Percentiles rank a stretch among this genome's conserved stretches.
Evolutionary conservation across 2,888 invertebrate species (phyloP).

Genomic region (Monochamus alternatus): DNA sequence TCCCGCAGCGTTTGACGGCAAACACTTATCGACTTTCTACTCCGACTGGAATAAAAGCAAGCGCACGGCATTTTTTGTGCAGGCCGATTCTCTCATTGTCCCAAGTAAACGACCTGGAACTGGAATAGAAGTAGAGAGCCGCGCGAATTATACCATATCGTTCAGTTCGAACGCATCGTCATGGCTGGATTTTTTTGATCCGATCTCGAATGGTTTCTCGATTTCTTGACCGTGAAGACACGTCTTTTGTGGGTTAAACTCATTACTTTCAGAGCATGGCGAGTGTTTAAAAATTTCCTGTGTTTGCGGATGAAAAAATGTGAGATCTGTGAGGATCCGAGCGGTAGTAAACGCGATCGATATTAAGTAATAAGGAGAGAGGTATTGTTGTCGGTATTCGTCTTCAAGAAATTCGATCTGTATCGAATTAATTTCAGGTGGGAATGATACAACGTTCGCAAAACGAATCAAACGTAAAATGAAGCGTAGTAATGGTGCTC

Average conservation of each 20-base stretch:
- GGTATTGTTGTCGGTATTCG: background rate
- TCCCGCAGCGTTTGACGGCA: background rate
- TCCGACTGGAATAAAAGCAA: constrained; percentile 25
- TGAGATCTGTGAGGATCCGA: constrained; percentile 4
- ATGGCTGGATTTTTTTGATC: constrained; percentile 35
- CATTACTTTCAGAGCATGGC: constrained; percentile 31
- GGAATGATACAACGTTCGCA: background rate
- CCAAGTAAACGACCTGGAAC: constrained; percentile 44
- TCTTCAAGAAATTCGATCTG: background rate
- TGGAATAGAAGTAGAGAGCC: constrained; percentile 19
- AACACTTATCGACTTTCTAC: constrained; percentile 22
- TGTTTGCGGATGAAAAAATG: constrained; percentile 24
- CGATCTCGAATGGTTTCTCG: constrained; percentile 30
- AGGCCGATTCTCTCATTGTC: constrained; percentile 35
- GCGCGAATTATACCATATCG: constrained; percentile 24
- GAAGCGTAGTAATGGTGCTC: background rate
- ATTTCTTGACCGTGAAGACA: constrained; percentile 34
- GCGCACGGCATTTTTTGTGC: constrained; percentile 25
- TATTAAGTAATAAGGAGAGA: background rate
- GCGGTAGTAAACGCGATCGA: constrained; percentile 2
- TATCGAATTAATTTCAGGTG: background rate
- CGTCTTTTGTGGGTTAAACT: constrained; percentile 36
- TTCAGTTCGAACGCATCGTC: constrained; percentile 24
- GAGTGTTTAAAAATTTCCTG: constrained; percentile 35
- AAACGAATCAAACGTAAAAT: background rate